phyloP scores from a whole-genome alignment of 2,888 invertebrate species.

The Scrobipalpa atriplicella region DNA sequence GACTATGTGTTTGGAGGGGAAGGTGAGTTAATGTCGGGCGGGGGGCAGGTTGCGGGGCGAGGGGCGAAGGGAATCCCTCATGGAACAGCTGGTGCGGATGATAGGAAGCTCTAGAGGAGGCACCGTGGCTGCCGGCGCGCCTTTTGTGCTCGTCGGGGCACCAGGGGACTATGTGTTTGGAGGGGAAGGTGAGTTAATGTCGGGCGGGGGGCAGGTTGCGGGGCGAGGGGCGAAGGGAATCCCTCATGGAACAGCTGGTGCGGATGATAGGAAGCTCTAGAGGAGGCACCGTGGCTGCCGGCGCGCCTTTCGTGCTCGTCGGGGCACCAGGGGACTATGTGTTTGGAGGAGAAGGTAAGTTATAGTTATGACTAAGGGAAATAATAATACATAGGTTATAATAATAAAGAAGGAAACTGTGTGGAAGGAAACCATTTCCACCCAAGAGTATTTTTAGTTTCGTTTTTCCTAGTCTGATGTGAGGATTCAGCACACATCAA shows the following conservation, averaged over 20 bases:
- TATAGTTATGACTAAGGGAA: too few relatives aligned
- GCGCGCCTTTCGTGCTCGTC: slow-evolving; percentile 72
- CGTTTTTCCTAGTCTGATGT: too few relatives aligned
- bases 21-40: slow-evolving; percentile 68
- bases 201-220: slow-evolving; percentile 65
- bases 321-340: slow-evolving; percentile 78
- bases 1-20: slow-evolving; percentile 78
- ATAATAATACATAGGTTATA: too few relatives aligned
- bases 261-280: slow-evolving; percentile 72
- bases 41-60: slow-evolving; percentile 59
- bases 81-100: slow-evolving; percentile 75
- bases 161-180: slow-evolving; percentile 78
- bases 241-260: slow-evolving; percentile 71
- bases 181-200: slow-evolving; percentile 69
- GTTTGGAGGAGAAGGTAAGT: slow-evolving; percentile 72
- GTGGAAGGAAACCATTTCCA: too few relatives aligned
- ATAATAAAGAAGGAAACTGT: too few relatives aligned
- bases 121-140: slow-evolving; percentile 67
- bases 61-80: slow-evolving; percentile 58
- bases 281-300: slow-evolving; percentile 58
- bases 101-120: slow-evolving; percentile 67
- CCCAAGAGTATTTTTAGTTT: too few relatives aligned
- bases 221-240: slow-evolving; percentile 53
- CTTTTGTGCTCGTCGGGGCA: slow-evolving; percentile 73
- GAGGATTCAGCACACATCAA: slow-evolving; percentile 34